Evolutionary conservation across 2,888 invertebrate genomes (phyloP), one percentile per base, ranked within the genome.

Genomic region (Nymphalis c-album): DNA sequence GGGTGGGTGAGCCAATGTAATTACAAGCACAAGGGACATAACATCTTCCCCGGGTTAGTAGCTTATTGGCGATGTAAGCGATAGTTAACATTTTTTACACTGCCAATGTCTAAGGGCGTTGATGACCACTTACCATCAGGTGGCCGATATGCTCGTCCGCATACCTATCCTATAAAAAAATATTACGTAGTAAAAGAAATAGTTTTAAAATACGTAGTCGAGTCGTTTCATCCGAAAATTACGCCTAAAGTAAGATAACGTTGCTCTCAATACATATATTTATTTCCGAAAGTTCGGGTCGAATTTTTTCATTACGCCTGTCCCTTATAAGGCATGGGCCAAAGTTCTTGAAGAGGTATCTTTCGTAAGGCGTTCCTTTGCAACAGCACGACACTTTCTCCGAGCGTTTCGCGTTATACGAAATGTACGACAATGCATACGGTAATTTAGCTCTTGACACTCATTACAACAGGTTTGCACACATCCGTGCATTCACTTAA

Each of bases 361-460:
- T 88, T 86, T 87, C 88, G 87, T 82, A 89, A 88, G 85, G 77
- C 84, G 85, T 84, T 87, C 88, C 86, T 84, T n/a, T 83, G 79
- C 77, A 78, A 77, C 77, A 80, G 78, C 77, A 74, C 78, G 82
- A 77, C 84, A 84, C 88, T 89, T 89, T 90, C 88, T 87, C 88
- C 84, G 77, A 77, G 77, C 79, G 80, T 81, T 78, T 77, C 78
- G 77, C 80, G 81, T 86, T 83, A 82, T 84, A 81, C 82, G 81
- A 78, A 82, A 80, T 78, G 77, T 78, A 80, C 72, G 70, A 75
- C 75, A 73, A 74, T 75, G 75, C 75, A 73, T 73, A 60, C 64
- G 65, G 67, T 65, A 70, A 68, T 62, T 69, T 64, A 64, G 70
- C 64, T 70, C 64, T 67, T 70, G 64, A 61, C 65, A 69, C 64